These are phyloP conservation scores for Epsilonema sp. DNA, from an alignment of 2,888 invertebrate genomes.

Conservation along the genomic window DNA sequence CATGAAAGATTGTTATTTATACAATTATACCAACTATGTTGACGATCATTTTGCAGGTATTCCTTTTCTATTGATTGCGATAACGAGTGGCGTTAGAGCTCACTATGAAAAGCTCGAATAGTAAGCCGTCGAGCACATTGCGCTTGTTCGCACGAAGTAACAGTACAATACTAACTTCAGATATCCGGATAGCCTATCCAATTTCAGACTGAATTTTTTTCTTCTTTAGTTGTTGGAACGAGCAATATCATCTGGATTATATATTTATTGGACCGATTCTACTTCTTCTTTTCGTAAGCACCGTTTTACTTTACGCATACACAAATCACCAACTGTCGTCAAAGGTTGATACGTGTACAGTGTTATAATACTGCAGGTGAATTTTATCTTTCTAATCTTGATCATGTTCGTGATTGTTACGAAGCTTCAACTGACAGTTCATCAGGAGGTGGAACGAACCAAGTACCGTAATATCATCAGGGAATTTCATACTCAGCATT, in stretches of 20 bases:
- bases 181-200: no score
- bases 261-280: constrained; percentile 12
- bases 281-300: constrained; percentile 15
- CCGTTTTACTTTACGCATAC: background rate
- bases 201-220: no score
- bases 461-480: constrained; percentile 1
- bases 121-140: no score
- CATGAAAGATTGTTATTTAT: constrained; percentile 16
- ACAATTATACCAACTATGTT: constrained; percentile 41
- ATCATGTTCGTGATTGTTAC: constrained; percentile 12
- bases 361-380: no score
- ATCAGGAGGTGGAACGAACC: constrained; percentile 1
- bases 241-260: background rate
- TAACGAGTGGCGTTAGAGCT: background rate
- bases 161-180: no score
- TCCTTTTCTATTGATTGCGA: background rate
- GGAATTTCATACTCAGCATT: no score
- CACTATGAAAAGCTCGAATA: no score
- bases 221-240: no score
- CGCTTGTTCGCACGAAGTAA: no score
- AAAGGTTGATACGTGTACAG: no score
- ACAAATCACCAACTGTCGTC: background rate
- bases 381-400: constrained; percentile 10
- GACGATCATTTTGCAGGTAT: constrained; percentile 25
- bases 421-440: constrained; percentile 8